Evolutionary conservation across 2,113 vertebrate genomes (phyloP).

Genomic region (Oreochromis aureus): DNA sequence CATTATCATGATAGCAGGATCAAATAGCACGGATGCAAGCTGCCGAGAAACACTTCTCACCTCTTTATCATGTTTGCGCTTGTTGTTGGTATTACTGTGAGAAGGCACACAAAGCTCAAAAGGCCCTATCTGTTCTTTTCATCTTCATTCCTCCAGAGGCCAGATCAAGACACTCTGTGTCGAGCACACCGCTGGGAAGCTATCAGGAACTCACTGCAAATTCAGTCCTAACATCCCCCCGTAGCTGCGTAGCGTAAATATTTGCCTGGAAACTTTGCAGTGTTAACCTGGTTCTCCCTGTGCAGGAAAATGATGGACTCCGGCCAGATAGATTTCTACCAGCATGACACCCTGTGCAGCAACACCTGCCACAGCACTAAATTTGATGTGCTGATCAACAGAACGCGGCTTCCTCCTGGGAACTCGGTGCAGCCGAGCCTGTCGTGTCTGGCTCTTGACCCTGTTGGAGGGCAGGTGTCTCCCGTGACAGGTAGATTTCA

Average conservation of each 20-base stretch:
- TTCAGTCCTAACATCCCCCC: neutral
- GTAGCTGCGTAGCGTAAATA: neutral
- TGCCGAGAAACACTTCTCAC: slow-evolving; percentile 19
- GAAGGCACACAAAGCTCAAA: neutral
- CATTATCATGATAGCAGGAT: slow-evolving; percentile 15
- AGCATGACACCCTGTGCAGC: slow-evolving; percentile 90
- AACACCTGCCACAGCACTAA: slow-evolving; percentile 96
- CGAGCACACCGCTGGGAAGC: neutral
- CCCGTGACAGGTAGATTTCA: slow-evolving; percentile 61
- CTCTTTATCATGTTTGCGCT: slow-evolving; percentile 44
- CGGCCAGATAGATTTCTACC: slow-evolving; percentile 94
- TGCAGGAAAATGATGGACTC: slow-evolving; percentile 97
- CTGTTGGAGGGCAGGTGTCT: slow-evolving; percentile 48
- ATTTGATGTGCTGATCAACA: slow-evolving; percentile 90
- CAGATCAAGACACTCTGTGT: neutral
- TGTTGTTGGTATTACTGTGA: slow-evolving; percentile 25
- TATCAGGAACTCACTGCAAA: neutral
- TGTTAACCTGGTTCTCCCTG: neutral
- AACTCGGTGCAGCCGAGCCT: slow-evolving; percentile 73
- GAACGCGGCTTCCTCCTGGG: slow-evolving; percentile 78
- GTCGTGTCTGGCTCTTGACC: slow-evolving; percentile 55
- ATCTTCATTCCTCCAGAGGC: neutral
- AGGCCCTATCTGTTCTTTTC: slow-evolving; percentile 19
- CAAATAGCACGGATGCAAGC: slow-evolving; percentile 21
- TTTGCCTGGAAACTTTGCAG: neutral